These are phyloP conservation scores for Platyrinchus mystaceus DNA, from an alignment of 2,797 vertebrate genomes.

Conservation along the genomic window DNA sequence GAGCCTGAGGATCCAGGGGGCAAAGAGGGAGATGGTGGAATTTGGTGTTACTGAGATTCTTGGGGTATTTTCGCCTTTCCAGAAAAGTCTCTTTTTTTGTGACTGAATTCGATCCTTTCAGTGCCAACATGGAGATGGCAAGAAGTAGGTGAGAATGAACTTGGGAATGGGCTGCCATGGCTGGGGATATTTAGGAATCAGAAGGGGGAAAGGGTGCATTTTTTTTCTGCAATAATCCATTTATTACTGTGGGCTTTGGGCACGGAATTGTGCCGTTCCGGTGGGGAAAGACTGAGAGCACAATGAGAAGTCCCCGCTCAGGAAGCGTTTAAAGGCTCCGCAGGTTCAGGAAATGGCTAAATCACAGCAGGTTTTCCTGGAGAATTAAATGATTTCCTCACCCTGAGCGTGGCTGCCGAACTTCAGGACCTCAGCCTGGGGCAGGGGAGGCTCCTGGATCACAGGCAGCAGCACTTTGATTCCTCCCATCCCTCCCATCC, in stretches of 20 bases:
- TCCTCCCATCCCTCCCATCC: neutral
- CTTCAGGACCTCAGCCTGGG: neutral
- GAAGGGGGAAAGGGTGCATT: accelerated
- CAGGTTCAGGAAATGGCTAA: slow-evolving; percentile 60
- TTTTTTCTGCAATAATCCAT: neutral
- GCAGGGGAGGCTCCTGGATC: neutral
- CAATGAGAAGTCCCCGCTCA: slow-evolving; percentile 10
- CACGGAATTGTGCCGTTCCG: neutral
- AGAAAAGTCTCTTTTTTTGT: slow-evolving; percentile 18
- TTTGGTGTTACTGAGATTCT: neutral
- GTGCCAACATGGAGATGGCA: slow-evolving; percentile 60
- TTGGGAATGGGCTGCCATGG: slow-evolving; percentile 42
- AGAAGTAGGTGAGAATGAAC: slow-evolving; percentile 57
- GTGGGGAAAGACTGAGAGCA: neutral
- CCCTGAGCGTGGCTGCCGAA: neutral
- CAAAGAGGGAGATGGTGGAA: neutral
- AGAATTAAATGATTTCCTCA: slow-evolving; percentile 32
- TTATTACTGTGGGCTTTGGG: neutral
- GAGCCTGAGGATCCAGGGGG: neutral
- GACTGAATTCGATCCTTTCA: slow-evolving; percentile 3
- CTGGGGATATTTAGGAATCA: neutral
- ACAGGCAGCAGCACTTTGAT: neutral
- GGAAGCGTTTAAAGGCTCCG: neutral
- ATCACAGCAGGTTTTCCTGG: slow-evolving; percentile 49
- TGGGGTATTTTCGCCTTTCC: slow-evolving; percentile 15